phyloP scores from a whole-genome alignment of 2,888 invertebrate genomes.

The Cerceris ruficornis region DNA sequence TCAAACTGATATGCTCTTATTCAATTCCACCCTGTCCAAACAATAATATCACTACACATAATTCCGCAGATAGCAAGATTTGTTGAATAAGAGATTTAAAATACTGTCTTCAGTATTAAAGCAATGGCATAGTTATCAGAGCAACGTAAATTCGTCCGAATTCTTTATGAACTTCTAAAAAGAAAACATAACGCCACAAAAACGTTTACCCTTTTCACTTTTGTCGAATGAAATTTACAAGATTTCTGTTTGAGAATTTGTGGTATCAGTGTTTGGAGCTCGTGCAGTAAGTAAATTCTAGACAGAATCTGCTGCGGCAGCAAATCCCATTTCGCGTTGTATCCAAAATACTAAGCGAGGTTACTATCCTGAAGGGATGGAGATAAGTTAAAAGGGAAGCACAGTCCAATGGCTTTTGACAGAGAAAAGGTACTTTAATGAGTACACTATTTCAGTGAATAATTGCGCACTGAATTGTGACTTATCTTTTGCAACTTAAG shows the following conservation, averaged over 20 bases:
- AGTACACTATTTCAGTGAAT: neutral
- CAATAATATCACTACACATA: no score
- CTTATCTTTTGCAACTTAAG: neutral
- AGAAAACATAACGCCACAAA: no score
- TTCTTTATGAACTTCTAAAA: no score
- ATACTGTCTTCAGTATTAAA: no score
- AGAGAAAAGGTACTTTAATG: neutral
- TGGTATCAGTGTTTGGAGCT: neutral
- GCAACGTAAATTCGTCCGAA: no score
- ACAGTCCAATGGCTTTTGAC: neutral
- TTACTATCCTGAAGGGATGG: slow-evolving; percentile 4
- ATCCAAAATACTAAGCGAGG: neutral
- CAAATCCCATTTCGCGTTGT: slow-evolving; percentile 11
- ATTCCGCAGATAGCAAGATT: no score
- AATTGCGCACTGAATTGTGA: neutral
- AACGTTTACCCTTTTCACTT: no score
- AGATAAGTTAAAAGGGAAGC: slow-evolving; percentile 4
- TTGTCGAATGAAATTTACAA: neutral
- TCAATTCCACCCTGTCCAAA: no score
- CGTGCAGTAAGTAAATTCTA: slow-evolving; percentile 3
- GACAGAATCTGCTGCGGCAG: slow-evolving; percentile 14
- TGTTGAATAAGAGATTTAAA: no score
- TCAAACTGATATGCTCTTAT: no score
- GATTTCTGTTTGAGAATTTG: neutral
- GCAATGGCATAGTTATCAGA: no score